Conservation (phyloP, 2,888 invertebrate genomes). For the Calliopum simillimum region DNA sequence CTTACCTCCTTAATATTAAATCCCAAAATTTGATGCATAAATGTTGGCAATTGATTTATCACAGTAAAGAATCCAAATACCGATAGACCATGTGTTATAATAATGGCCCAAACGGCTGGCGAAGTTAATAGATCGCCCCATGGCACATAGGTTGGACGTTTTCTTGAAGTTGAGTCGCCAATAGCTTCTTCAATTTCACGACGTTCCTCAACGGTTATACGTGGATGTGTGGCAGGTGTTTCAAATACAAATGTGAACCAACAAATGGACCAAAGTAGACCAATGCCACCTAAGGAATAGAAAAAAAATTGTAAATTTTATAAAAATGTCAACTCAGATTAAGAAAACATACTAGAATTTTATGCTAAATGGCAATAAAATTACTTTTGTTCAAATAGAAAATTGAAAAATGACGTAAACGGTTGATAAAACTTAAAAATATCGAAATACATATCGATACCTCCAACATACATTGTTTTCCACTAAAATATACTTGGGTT, state of each 20-base stretch:
- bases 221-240: conserved; percentile 84
- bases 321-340: no score
- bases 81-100: conserved; percentile 84
- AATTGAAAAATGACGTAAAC: no score
- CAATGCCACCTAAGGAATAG: conserved; percentile 71
- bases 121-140: conserved; percentile 79
- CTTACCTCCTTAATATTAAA: conserved; percentile 82
- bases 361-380: no score
- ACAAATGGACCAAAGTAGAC: conserved; percentile 82
- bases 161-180: conserved; percentile 72
- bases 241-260: conserved; percentile 87
- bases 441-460: no score
- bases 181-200: conserved; percentile 79
- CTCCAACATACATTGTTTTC: no score
- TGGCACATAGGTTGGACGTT: conserved; percentile 77
- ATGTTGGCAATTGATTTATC: conserved; percentile 87
- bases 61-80: conserved; percentile 91
- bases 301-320: neutral
- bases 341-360: no score
- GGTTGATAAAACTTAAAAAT: no score
- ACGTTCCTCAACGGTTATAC: conserved; percentile 80
- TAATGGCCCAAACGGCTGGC: conserved; percentile 85
- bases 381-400: no score
- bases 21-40: conserved; percentile 82
- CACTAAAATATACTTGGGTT: no score